phyloP scores from a whole-genome alignment of 2,113 vertebrate species.

The Alaudala cheleensis region DNA sequence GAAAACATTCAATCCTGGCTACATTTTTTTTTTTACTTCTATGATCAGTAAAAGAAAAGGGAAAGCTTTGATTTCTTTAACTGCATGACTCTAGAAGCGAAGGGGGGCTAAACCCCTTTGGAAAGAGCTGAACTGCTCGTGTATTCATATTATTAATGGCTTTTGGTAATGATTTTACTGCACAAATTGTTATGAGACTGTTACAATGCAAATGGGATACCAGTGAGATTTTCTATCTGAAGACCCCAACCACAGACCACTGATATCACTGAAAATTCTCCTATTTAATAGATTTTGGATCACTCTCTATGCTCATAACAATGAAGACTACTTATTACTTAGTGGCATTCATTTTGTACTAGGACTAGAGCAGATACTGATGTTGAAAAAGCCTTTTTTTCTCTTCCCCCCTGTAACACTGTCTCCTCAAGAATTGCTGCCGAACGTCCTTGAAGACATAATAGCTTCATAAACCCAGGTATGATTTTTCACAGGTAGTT shows the following conservation, averaged over 20 bases:
- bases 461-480: conserved; percentile 67
- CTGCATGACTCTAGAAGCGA: neutral
- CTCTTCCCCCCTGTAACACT: neutral
- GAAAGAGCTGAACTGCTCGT: conserved; percentile 35
- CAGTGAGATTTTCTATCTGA: conserved; percentile 46
- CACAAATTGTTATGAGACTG: conserved; percentile 63
- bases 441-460: conserved; percentile 53
- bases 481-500: conserved; percentile 68
- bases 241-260: conserved; percentile 31
- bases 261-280: conserved; percentile 38
- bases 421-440: conserved; percentile 52
- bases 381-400: conserved; percentile 27
- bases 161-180: conserved; percentile 55
- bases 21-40: neutral
- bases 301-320: conserved; percentile 23
- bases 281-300: conserved; percentile 36
- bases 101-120: conserved; percentile 4
- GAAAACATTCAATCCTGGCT: neutral
- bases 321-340: conserved; percentile 36
- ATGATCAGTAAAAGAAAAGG: neutral
- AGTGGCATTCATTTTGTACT: conserved; percentile 40
- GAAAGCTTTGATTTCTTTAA: neutral
- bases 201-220: conserved; percentile 49
- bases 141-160: conserved; percentile 48
- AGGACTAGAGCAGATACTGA: conserved; percentile 1